A percentile compares a stretch with the other conserved stretches of the same genome.
Conservation (phyloP, 1,140 invertebrate genomes). For the Centruroides sculpturatus region DNA sequence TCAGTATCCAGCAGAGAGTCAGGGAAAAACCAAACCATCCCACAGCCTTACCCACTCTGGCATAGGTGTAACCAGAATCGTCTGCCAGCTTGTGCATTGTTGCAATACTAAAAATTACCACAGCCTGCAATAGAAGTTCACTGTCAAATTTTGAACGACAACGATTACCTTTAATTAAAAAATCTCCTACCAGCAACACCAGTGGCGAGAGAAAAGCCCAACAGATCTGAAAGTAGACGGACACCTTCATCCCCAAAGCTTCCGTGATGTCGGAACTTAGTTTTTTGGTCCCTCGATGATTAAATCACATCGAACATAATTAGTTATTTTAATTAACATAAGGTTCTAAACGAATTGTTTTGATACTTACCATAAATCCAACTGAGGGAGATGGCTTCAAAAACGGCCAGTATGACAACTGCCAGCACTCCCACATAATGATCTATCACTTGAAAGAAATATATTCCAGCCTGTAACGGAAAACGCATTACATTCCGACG, state of each 20-base stretch:
- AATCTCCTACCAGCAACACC: slow-evolving; percentile 50
- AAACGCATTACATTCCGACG: not conserved
- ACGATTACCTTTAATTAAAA: not conserved
- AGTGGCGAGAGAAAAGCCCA: slow-evolving; percentile 67
- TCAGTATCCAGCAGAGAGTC: slow-evolving; percentile 12
- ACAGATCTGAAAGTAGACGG: slow-evolving; percentile 64
- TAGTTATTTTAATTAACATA: too few species aligned
- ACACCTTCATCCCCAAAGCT: slow-evolving; percentile 17
- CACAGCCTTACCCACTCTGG: slow-evolving; percentile 6
- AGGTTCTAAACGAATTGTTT: not conserved
- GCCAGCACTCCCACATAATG: slow-evolving; percentile 81
- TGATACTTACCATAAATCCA: slow-evolving; percentile 57
- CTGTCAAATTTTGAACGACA: not conserved
- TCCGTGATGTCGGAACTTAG: too few species aligned
- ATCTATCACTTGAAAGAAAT: slow-evolving; percentile 82
- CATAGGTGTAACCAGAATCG: slow-evolving; percentile 7
- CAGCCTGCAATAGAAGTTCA: not conserved
- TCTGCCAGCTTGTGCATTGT: not conserved
- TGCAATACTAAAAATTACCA: slow-evolving; percentile 6
- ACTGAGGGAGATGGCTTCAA: slow-evolving; percentile 74
- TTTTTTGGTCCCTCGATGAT: too few species aligned
- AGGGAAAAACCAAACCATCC: slow-evolving; percentile 12
- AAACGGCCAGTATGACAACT: slow-evolving; percentile 80
- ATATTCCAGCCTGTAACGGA: slow-evolving; percentile 63
- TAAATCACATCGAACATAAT: too few species aligned